These are phyloP conservation scores for Pectinophora gossypiella DNA, from an alignment of 1,140 invertebrate genomes.

Conservation along the genomic window DNA sequence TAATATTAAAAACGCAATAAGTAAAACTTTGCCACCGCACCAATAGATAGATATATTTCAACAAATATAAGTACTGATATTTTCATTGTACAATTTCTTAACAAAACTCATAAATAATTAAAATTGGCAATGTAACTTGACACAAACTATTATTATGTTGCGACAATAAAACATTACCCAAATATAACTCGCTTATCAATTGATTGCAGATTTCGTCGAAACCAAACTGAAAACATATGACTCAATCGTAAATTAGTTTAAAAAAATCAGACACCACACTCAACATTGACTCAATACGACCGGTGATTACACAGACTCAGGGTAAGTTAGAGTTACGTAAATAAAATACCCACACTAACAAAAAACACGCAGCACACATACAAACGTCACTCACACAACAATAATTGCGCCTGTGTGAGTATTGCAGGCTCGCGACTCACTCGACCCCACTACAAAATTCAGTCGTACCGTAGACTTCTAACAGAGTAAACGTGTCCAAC, in stretches of 20 bases:
- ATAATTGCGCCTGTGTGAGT: slow-evolving; percentile 37
- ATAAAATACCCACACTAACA: slow-evolving; percentile 42
- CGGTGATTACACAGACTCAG: slow-evolving; percentile 61
- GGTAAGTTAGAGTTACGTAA: slow-evolving; percentile 58
- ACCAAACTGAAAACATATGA: slow-evolving; percentile 62
- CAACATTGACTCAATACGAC: slow-evolving; percentile 65
- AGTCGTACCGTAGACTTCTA: slow-evolving; percentile 60
- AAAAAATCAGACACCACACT: slow-evolving; percentile 67
- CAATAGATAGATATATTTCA: too few relatives aligned
- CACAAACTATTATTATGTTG: slow-evolving; percentile 20
- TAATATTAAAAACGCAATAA: too few relatives aligned
- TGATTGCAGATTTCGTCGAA: slow-evolving; percentile 56
- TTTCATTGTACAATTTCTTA: too few relatives aligned
- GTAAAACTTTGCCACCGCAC: too few relatives aligned
- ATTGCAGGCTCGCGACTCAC: slow-evolving; percentile 52
- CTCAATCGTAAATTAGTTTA: slow-evolving; percentile 67
- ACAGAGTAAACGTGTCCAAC: slow-evolving; percentile 47
- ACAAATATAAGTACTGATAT: too few relatives aligned
- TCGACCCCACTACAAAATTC: slow-evolving; percentile 70
- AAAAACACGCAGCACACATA: slow-evolving; percentile 33
- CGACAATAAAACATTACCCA: slow-evolving; percentile 29
- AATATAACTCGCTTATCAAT: slow-evolving; percentile 47
- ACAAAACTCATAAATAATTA: too few relatives aligned
- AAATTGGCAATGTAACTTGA: too few relatives aligned
- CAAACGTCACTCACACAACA: slow-evolving; percentile 29